Base-by-base conservation (phyloP, 2,797 vertebrate species). In the Cuniculus paca region DNA sequence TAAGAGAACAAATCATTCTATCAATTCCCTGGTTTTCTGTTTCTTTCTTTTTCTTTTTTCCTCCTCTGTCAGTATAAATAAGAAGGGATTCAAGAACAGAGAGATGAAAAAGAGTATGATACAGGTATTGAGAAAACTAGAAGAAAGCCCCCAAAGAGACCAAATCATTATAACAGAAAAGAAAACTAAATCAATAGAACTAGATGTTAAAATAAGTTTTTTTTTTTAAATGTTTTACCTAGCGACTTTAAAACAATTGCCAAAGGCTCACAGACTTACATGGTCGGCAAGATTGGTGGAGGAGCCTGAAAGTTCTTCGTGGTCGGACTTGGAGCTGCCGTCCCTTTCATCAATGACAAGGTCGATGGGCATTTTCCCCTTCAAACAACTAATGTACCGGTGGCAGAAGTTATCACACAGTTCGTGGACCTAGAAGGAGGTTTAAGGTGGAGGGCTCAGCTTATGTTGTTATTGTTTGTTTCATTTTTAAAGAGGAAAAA, bases 321-420 rank as follows among this genome's bases (percentile, higher is more conserved):
- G 99, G 97, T 99, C 99, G 98, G 99, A 99, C 98, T 99, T 99
- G 80, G 99, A 99, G 98, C 99, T 99, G 98, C 99, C 99, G 98
- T 99, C 99, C 98, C 99, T 99, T 98, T 99, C 99, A 97, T 99
- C 99, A 97, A 99, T 99, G 98, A 99, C 99, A 92, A 99, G 99
- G 98, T 99, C 99, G 99, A 99, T 99, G 98, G 99, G 99, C 99
- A 99, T 99, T 99, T 99, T 99, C 98, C 99, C 99, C 99, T 99
- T 99, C 99, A 99, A 99, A 99, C 99, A 99, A 98, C 99, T 99
- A 99, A 99, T 99, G 99, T 99, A 99, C 99, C 99, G 99, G 98
- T 99, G 99, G 99, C 99, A 99, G 99, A 99, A 99, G 99, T 99
- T 99, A 99, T 99, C 99, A 93, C 99, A 99, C 98, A 99, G 99